Conservation (phyloP, 1,140 invertebrate genomes). For the Heliconius himera region DNA sequence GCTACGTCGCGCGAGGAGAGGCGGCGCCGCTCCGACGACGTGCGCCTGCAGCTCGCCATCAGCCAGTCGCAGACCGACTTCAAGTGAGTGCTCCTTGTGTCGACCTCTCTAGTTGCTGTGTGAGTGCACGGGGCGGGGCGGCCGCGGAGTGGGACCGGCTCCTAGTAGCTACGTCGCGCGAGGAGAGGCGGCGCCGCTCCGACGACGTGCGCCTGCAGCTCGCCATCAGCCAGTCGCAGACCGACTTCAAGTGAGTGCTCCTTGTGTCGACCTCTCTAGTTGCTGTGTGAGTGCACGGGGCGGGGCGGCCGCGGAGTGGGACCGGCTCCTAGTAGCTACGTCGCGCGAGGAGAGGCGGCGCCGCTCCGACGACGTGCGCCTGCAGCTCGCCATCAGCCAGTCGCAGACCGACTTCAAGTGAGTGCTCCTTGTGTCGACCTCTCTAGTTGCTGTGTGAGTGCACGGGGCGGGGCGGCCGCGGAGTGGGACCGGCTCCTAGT, state of each 20-base stretch:
- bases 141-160: too few relatives aligned
- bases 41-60: constrained; percentile 92
- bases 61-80: constrained; percentile 54
- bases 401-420: constrained; percentile 52
- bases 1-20: constrained; percentile 91
- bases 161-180: constrained; percentile 82
- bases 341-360: constrained; percentile 96
- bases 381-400: constrained; percentile 88
- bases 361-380: constrained; percentile 95
- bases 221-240: constrained; percentile 73
- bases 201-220: constrained; percentile 97
- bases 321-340: too few relatives aligned
- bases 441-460: too few relatives aligned
- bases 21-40: constrained; percentile 95
- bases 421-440: not conserved
- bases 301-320: too few relatives aligned
- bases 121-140: too few relatives aligned
- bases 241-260: constrained; percentile 44
- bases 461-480: too few relatives aligned
- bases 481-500: too few relatives aligned
- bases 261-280: not conserved
- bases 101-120: too few relatives aligned
- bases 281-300: too few relatives aligned
- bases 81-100: constrained; percentile 27
- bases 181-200: constrained; percentile 94